These are phyloP conservation scores for Drosophila mauritiana DNA, from an alignment of 1,140 invertebrate species.

Conservation along the genomic window DNA sequence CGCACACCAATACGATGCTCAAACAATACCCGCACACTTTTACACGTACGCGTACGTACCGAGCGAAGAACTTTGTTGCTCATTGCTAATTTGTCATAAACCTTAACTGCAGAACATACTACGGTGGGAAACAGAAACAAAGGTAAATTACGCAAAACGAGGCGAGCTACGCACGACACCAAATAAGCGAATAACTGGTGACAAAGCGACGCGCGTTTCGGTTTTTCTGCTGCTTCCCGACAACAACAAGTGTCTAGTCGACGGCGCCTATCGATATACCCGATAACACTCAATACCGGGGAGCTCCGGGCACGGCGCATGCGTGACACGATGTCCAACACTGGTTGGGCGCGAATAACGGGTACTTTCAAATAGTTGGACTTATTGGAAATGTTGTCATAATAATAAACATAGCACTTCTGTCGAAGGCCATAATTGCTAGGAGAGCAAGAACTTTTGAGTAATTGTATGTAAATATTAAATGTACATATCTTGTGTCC, in stretches of 20 bases:
- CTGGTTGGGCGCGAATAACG: conserved; percentile 1
- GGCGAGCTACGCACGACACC: conserved; percentile 26
- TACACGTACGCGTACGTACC: conserved; percentile 27
- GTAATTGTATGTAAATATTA: too few species aligned
- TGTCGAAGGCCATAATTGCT: too few species aligned
- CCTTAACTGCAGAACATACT: conserved; percentile 27
- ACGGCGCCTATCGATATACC: conserved; percentile 9
- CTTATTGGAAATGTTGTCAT: background rate
- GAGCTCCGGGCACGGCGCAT: conserved; percentile 32
- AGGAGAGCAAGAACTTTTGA: too few species aligned
- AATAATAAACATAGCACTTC: too few species aligned
- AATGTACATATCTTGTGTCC: too few species aligned
- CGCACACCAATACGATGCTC: conserved; percentile 16
- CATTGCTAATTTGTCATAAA: conserved; percentile 25
- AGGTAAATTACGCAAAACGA: conserved; percentile 18
- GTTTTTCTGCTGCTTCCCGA: conserved; percentile 48
- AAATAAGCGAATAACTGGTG: conserved; percentile 53
- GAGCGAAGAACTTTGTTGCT: conserved; percentile 18
- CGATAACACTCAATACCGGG: conserved; percentile 8
- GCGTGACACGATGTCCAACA: conserved; percentile 53
- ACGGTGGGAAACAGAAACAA: conserved; percentile 11
- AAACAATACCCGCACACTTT: background rate
- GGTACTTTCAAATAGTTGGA: background rate
- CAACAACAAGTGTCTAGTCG: conserved; percentile 55
- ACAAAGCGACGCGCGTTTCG: conserved; percentile 75